Conservation (phyloP, 2,797 vertebrate species). For the Dromococcyx pavoninus region DNA sequence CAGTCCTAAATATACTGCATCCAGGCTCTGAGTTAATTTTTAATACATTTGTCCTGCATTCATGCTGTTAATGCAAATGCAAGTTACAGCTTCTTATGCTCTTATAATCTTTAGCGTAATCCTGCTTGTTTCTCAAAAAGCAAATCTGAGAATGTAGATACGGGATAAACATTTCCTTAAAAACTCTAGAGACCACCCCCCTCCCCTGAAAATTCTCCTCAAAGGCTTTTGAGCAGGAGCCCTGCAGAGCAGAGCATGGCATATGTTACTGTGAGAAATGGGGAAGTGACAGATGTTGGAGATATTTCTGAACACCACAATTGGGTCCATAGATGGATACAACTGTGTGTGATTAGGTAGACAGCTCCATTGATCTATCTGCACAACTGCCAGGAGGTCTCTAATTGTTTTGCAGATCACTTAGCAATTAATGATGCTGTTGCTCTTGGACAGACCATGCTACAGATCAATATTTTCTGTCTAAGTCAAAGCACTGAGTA, state of each 20-base stretch:
- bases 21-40: neutral
- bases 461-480: constrained; percentile 61
- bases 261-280: neutral
- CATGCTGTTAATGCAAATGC: neutral
- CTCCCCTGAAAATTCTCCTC: neutral
- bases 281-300: constrained; percentile 34
- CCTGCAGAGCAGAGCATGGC: neutral
- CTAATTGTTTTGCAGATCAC: constrained; percentile 74
- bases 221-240: neutral
- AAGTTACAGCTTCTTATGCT: neutral
- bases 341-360: constrained; percentile 51
- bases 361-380: constrained; percentile 62
- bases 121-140: neutral
- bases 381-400: constrained; percentile 53
- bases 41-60: neutral
- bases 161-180: neutral
- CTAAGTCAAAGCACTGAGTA: constrained; percentile 57
- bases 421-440: constrained; percentile 73
- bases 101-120: neutral
- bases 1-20: neutral
- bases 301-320: constrained; percentile 10
- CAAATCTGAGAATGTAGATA: neutral
- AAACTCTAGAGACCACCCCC: neutral
- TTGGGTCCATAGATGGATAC: neutral
- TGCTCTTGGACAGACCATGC: constrained; percentile 65